phyloP scores from a whole-genome alignment of 92 coral and sea anemone species.

The Phymanthus crucifer region DNA sequence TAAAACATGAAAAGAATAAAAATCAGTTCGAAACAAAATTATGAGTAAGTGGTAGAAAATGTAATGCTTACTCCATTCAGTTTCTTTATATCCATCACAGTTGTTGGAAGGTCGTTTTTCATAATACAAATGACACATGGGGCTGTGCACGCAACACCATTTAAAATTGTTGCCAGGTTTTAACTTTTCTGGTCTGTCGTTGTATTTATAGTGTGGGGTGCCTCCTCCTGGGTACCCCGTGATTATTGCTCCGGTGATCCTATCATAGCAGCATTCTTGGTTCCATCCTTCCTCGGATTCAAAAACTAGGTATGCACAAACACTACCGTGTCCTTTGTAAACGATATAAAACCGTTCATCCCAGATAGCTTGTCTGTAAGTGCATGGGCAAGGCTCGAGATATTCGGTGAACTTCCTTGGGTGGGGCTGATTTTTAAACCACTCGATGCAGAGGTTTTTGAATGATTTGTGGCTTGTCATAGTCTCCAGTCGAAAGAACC shows the following conservation, averaged over 20 bases:
- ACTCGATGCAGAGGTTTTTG: not conserved
- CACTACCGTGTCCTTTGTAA: too few species aligned
- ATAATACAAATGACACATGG: constrained; percentile 8
- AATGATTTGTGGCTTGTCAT: not conserved
- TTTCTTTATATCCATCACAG: not conserved
- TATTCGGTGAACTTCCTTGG: not conserved
- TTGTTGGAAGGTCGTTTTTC: constrained; percentile 20
- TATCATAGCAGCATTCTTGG: constrained; percentile 22
- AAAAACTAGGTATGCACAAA: constrained; percentile 8
- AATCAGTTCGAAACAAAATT: too few species aligned
- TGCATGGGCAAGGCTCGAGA: constrained; percentile 28
- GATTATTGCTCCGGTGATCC: constrained; percentile 15
- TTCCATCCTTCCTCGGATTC: constrained; percentile 9
- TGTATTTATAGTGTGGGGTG: not conserved
- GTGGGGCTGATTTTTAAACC: not conserved
- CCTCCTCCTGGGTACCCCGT: constrained; percentile 18
- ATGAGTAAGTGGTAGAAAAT: too few species aligned
- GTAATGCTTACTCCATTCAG: not conserved
- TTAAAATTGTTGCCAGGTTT: not conserved
- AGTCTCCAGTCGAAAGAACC: constrained; percentile 24
- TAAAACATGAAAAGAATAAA: not conserved
- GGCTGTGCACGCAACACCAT: not conserved
- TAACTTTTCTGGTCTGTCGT: not conserved
- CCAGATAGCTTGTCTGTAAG: constrained; percentile 16
- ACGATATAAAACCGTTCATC: not conserved